Evolutionary conservation across 2,113 vertebrate genomes (phyloP), one percentile per base, ranked within the genome.

Genomic region (Indicator maculatus): DNA sequence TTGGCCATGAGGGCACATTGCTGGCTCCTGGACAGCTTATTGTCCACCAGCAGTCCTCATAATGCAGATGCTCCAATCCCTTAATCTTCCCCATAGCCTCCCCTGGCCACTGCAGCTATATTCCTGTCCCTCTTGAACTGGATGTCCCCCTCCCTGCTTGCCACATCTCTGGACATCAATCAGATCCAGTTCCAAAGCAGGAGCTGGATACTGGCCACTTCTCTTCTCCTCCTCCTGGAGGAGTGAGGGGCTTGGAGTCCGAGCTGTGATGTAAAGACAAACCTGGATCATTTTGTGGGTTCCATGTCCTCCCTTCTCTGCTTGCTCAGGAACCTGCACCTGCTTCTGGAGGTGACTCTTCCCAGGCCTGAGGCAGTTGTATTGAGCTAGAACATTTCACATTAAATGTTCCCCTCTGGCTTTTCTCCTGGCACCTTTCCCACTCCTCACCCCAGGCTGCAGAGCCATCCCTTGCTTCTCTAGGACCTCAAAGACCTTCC

Each of bases 401-500:
- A 14, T 47, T 13, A 45, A 89, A 24, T 28, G 85, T 87, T 90
- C 81, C 30, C 50, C 24, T 13, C 78, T 24, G 53, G 50, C 78
- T 91, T 55, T 1, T 38, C 64, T 91, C 41, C 90, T 90, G 93
- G 92, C 83, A 84, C 71, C 52, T 70, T 87, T 86, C 94, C 77
- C 45, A 6, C 77, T n/a, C 66, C 89, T 94, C 91, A 23, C 89
- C 27, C 53, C 77, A 18, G 85, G 67, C 74, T 91, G 63, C 74
- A 28, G 82, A 82, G 89, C 84, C 71, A 21, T 81, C 56, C 64
- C 75, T 53, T 31, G 2, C 5, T 56, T 76, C 69, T 74, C 60
- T 3, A 7, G 9, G 58, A 67, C 90, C 95, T 96, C 90, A 69
- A 79, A 94, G 89, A 58, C 93, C 86, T 73, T 31, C 28, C 88